Evolutionary conservation across 2,113 vertebrate species (phyloP), one percentile per base, ranked within the genome.

Genomic region (Saccopteryx bilineata): DNA sequence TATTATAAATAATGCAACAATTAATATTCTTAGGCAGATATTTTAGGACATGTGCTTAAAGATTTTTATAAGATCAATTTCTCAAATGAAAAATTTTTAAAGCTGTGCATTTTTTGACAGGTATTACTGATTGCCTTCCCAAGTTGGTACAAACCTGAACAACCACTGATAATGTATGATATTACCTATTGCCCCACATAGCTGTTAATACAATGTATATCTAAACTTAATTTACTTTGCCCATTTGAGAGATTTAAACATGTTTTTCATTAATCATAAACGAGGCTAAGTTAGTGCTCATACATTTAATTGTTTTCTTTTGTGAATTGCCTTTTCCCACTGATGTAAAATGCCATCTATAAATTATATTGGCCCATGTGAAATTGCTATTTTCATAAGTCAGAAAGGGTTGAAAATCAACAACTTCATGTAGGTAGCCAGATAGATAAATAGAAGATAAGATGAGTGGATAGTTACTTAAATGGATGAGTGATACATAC

Each of bases 1-100:
- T 78, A 68, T 68, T 80, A 87, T 68, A 87, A 95, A 61, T 17
- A 90, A n/a, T 86, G 9, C 6, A 93, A 63, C 12, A 91, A 31
- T 74, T 84, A 84, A 76, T 94, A 93, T 71, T 82, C 48, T 58
- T 94, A 75, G 11, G 28, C 21, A 82, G 10, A 48, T 9, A 46
- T 74, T 81, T 86, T 52, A 74, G 28, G 2, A 48, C 14, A 9
- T 5, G 31, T 72, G 39, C 31, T 87, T 48, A 82, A 66, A 60
- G 58, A 7, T 48, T 23, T 74, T 24, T 63, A 13, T 75, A 80
- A 78, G 26, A 79, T n/a, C 65, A 14, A 61, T 54, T 74, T 76
- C 76, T 79, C 10, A 52, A 68, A n/a, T 63, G 21, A 84, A 90
- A 50, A 18, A 9, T 54, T 13, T 52, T 88, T 60, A 79, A 83